Evolutionary conservation across 2,113 vertebrate species (phyloP).

Genomic region (Muntiacus reevesi): DNA sequence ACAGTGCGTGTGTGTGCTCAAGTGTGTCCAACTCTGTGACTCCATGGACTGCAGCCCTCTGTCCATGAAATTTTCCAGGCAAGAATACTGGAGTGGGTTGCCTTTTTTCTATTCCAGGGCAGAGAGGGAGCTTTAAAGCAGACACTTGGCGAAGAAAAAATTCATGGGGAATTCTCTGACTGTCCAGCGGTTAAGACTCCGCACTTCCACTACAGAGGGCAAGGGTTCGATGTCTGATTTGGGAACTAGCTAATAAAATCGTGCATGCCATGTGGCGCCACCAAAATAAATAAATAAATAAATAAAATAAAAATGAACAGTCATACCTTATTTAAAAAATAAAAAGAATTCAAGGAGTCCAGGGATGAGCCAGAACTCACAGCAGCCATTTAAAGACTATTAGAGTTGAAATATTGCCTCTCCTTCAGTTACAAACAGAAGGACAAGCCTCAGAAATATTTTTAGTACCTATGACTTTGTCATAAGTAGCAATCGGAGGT

Average conservation of each 20-base stretch:
- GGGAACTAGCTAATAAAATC: neutral
- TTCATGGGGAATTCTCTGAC: neutral
- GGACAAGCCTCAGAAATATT: neutral
- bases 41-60: neutral
- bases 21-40: neutral
- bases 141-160: neutral
- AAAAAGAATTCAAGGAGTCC: neutral
- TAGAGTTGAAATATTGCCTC: neutral
- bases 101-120: neutral
- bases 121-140: neutral
- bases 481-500: neutral
- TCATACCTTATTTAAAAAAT: neutral
- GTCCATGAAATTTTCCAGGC: neutral
- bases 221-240: neutral
- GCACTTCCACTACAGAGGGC: neutral
- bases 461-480: neutral
- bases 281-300: neutral
- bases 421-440: neutral
- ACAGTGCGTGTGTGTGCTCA: neutral
- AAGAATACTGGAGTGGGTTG: neutral
- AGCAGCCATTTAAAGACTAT: neutral
- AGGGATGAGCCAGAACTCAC: neutral
- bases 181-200: neutral
- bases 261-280: neutral
- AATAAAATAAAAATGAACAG: neutral